Base-by-base conservation (phyloP, 2,888 invertebrate species). In the Coleophora deauratella region DNA sequence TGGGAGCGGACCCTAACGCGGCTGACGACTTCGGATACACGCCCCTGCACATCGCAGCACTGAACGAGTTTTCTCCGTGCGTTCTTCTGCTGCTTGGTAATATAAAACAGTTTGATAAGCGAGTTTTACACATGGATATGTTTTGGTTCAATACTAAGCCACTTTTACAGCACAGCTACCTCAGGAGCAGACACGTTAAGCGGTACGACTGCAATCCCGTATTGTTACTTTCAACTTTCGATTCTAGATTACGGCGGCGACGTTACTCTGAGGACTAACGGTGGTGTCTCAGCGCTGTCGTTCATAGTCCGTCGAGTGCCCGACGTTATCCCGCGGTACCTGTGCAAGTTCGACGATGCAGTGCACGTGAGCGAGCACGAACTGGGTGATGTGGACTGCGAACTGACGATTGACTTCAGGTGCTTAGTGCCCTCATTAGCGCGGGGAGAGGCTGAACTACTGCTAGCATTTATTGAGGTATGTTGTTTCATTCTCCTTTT, bases 221-320 rank as follows among this genome's bases (percentile, higher is more conserved):
- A 21, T 4, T 3, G 21, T 21, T 3, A 21, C 21, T 6, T 4
- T 21, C 3, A 21, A 21, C 21, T 21, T 21, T 6, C 21, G 6
- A 4, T 21, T 4, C 21, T 56, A 89, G 90, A 91, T 61, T 89
- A 92, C 60, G 95, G 94, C 0, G 95, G 93, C 0, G 95, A 95
- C 60, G 91, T 94, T 0, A 95, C 95, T 0, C 88, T 91, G 0
- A 87, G 92, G 45, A 95, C 94, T 0, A 93, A 93, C 48, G 94
- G 94, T 2, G 93, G 94, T 7, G 88, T 93, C 2, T 92, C 94
- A 1, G 94, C 92, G 0, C 68, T 95, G 10, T 92, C 92, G 9
- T 94, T 95, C 55, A 93, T 95, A 42, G 91, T 94, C 1, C 88
- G 94, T n/a, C 87, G 94, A 50, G 95, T 94, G 0, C 95, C 95